phyloP scores from a whole-genome alignment of 2,113 vertebrate genomes.

The Poecilia latipinna region DNA sequence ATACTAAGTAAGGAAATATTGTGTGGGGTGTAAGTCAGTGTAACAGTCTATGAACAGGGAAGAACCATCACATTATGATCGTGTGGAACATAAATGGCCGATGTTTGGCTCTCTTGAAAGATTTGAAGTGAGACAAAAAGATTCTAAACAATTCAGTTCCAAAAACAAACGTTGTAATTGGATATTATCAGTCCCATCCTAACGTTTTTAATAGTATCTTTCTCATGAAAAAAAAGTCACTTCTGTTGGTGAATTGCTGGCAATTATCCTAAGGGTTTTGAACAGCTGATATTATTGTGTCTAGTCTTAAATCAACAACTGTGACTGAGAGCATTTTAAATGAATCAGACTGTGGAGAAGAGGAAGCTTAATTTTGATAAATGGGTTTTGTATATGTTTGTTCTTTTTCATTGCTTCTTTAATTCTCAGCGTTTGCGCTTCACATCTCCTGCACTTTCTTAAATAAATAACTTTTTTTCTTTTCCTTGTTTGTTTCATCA shows the following conservation, averaged over 20 bases:
- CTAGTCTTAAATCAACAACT: background rate
- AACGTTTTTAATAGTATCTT: background rate
- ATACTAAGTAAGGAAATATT: too few species aligned
- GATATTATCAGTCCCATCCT: too few species aligned
- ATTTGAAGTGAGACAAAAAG: too few species aligned
- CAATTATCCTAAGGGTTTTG: background rate
- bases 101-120: too few species aligned
- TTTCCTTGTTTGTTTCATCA: slow-evolving; percentile 4
- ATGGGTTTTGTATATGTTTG: background rate
- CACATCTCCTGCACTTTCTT: background rate
- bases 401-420: background rate
- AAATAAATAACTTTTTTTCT: slow-evolving; percentile 3
- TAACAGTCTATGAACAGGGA: too few species aligned
- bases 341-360: background rate
- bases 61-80: too few species aligned
- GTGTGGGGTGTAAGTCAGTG: too few species aligned
- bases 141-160: too few species aligned
- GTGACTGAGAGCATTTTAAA: background rate
- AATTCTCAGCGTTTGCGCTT: background rate
- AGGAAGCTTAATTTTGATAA: background rate
- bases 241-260: background rate
- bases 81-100: too few species aligned
- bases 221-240: background rate
- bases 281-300: background rate
- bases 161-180: too few species aligned